Base-by-base conservation (phyloP, 2,797 vertebrate species). In the Sibirionetta formosa region DNA sequence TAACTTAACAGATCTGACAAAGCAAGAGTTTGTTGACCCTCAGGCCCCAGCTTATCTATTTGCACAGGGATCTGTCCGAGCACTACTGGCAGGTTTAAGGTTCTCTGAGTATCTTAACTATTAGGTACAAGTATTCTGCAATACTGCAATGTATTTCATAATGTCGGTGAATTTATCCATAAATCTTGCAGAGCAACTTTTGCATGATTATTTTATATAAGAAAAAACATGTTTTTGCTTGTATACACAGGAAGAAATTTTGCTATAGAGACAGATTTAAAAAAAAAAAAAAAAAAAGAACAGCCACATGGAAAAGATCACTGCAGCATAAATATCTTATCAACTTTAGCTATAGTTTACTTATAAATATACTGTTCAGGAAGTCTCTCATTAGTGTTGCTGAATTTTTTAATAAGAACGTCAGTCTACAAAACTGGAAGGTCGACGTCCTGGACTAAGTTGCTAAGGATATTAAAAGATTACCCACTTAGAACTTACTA, bases 41-140 rank as follows among this genome's bases (percentile, higher is more conserved):
- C 50, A 64, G 83, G 68, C 20, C 46, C 48, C 66, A 36, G 60
- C 61, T 96, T 96, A 97, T 95, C 95, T 96, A 76, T 95, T 94
- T 97, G 93, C 87, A 84, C 50, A 64, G 56, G 23, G 69, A 81
- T 75, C 93, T 95, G 53, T 44, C 61, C 0, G 0, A 91, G 53
- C 36, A 35, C 24, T 82, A 40, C 15, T 36, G 44, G 31, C 88
- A 70, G 38, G 83, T 71, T 90, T 88, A 82, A 69, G 46, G 71
- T 71, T 89, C 57, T 85, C 50, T 40, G 31, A 75, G 58, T 38
- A 68, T 86, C 95, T 79, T 80, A 91, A 38, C 84, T 66, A 89
- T 61, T 13, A 26, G 24, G 6, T 85, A 82, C 66, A 38, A 70
- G 33, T 23, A 72, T 88, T 91, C 90, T 90, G 76, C 72, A 94